Percentiles rank a stretch among this genome's conserved stretches.
Conservation (phyloP, 2,797 vertebrate genomes). For the Etheostoma nigrum region DNA sequence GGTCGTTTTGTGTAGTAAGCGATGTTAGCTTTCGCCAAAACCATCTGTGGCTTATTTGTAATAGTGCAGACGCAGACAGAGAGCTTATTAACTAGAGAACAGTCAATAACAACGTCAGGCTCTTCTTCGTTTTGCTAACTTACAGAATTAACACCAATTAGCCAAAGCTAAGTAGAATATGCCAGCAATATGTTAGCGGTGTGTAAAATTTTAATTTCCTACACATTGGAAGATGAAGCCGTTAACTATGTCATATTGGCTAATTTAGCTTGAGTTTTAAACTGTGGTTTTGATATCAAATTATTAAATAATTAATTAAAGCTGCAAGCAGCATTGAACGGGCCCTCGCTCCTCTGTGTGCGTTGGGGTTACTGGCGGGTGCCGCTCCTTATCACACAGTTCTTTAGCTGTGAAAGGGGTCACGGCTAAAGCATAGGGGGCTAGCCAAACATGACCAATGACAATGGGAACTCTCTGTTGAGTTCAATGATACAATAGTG, state of each 20-base stretch:
- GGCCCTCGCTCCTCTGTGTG: too few relatives aligned
- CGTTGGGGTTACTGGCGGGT: too few relatives aligned
- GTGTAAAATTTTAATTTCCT: conserved; percentile 3
- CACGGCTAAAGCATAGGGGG: too few relatives aligned
- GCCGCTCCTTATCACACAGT: too few relatives aligned
- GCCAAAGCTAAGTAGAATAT: not conserved
- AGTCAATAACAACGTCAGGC: not conserved
- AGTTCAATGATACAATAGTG: too few relatives aligned
- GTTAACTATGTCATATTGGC: not conserved
- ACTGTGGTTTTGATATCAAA: not conserved
- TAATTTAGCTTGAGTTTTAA: not conserved
- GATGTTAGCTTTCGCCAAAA: not conserved
- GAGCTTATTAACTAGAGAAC: not conserved
- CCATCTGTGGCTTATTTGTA: not conserved
- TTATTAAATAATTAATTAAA: not conserved
- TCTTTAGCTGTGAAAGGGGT: too few relatives aligned
- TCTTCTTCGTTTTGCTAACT: not conserved
- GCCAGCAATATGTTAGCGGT: not conserved
- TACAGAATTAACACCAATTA: not conserved
- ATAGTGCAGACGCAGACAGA: not conserved
- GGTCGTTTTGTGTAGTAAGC: not conserved
- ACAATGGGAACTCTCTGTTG: too few relatives aligned
- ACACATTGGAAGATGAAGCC: not conserved
- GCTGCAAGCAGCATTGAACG: too few relatives aligned
- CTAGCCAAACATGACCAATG: too few relatives aligned